These are phyloP conservation scores for Acrocephalus kingi DNA, from an alignment of 2,113 vertebrate species.

Conservation along the genomic window DNA sequence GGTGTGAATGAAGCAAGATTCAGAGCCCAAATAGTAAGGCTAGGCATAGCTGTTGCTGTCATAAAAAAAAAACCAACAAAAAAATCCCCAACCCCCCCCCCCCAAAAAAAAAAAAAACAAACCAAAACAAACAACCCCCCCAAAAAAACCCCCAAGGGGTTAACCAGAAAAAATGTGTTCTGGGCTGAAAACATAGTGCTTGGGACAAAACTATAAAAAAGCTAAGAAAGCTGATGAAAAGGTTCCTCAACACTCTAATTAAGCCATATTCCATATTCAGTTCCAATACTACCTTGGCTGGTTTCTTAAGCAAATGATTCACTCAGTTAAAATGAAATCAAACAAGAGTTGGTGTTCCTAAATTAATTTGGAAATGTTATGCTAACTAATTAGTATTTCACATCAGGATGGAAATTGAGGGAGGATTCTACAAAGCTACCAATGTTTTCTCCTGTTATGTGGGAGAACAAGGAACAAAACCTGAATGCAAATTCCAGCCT, in stretches of 20 bases:
- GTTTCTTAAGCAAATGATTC: not conserved
- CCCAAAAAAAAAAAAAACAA: too few relatives aligned
- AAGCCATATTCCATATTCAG: not conserved
- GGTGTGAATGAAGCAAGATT: not conserved
- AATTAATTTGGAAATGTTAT: not conserved
- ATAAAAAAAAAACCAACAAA: not conserved
- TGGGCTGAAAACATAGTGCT: not conserved
- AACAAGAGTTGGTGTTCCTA: not conserved
- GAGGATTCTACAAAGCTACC: not conserved
- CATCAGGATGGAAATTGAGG: not conserved
- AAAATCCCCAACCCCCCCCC: fast-evolving
- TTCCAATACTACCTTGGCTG: not conserved
- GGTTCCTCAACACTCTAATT: not conserved
- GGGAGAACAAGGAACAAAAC: not conserved
- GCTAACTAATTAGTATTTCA: not conserved
- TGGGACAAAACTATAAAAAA: not conserved
- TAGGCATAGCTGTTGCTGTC: not conserved
- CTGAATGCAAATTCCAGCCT: not conserved
- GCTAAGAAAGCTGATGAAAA: not conserved
- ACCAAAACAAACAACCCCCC: too few relatives aligned
- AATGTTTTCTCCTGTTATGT: not conserved
- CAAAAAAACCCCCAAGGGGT: not conserved
- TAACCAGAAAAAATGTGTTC: not conserved
- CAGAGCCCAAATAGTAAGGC: not conserved
- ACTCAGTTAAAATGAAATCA: not conserved